Conservation (phyloP, 2,888 invertebrate genomes). For the Entomobrya proxima region DNA sequence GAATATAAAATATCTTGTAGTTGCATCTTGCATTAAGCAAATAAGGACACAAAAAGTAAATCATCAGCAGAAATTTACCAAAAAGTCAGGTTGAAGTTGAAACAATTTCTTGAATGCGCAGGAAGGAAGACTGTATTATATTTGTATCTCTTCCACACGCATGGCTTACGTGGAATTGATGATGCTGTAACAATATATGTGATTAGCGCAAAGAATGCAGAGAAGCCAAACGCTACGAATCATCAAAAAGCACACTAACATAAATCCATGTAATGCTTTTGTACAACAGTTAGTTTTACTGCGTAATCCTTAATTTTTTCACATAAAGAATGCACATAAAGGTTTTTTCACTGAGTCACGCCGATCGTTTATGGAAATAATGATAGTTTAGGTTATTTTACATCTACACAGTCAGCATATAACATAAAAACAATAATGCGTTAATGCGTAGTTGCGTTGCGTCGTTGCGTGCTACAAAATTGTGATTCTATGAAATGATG, state of each 20-base stretch:
- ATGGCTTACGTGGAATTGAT: not conserved
- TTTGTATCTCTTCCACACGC: not conserved
- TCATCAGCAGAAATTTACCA: constrained; percentile 25
- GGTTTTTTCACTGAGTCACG: no score
- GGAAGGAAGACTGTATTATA: constrained; percentile 3
- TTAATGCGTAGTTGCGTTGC: no score
- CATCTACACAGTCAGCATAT: no score
- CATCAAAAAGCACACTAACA: not conserved
- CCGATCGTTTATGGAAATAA: no score
- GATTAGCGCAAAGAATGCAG: not conserved
- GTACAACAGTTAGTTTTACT: no score
- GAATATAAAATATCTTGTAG: no score
- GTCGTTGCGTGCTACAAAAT: no score
- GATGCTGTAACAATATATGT: not conserved
- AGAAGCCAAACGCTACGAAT: not conserved
- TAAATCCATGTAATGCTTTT: not conserved
- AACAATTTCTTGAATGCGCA: constrained; percentile 1
- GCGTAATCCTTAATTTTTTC: no score
- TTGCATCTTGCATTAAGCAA: not conserved
- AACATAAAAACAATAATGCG: no score
- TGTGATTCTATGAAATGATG: no score
- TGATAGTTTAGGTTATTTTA: no score
- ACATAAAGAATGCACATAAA: no score
- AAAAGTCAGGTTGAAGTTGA: not conserved
- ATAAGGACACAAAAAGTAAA: constrained; percentile 48